These are phyloP conservation scores for Heliconius himera DNA, from an alignment of 1,140 invertebrate genomes.

Conservation along the genomic window DNA sequence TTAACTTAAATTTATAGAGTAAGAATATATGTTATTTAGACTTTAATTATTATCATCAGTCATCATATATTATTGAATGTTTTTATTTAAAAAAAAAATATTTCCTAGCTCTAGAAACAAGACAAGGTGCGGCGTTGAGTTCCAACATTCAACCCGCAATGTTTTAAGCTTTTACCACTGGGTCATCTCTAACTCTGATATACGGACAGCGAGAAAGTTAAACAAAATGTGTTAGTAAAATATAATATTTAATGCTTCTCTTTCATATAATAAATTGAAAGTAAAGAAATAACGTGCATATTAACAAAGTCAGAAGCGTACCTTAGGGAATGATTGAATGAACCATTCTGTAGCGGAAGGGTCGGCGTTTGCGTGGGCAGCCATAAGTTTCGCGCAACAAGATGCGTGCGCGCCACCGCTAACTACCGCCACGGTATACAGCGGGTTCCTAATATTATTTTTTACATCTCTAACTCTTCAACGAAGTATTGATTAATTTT, in stretches of 20 bases:
- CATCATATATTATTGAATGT: not conserved
- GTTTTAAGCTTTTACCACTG: too few relatives aligned
- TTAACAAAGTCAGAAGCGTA: slow-evolving; percentile 16
- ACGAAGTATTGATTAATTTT: too few relatives aligned
- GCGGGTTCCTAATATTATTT: slow-evolving; percentile 34
- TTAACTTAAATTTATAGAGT: not conserved
- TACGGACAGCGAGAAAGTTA: not conserved
- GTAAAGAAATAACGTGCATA: slow-evolving; percentile 6
- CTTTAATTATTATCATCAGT: not conserved
- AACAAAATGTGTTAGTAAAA: not conserved
- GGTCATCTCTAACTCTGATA: too few relatives aligned
- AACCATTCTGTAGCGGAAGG: slow-evolving; percentile 43
- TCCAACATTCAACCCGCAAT: too few relatives aligned
- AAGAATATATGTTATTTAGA: not conserved
- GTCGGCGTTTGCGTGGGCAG: slow-evolving; percentile 56
- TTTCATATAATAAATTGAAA: not conserved
- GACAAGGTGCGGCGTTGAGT: too few relatives aligned
- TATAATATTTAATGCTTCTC: not conserved
- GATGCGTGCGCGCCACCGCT: slow-evolving; percentile 66
- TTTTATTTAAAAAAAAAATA: too few relatives aligned
- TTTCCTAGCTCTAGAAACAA: too few relatives aligned
- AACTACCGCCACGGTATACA: slow-evolving; percentile 68
- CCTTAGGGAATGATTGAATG: slow-evolving; percentile 35
- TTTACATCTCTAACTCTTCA: not conserved
- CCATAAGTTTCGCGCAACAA: slow-evolving; percentile 74